Conservation (phyloP, 2,888 invertebrate species). For the Hermaeophaga mercurialis region DNA sequence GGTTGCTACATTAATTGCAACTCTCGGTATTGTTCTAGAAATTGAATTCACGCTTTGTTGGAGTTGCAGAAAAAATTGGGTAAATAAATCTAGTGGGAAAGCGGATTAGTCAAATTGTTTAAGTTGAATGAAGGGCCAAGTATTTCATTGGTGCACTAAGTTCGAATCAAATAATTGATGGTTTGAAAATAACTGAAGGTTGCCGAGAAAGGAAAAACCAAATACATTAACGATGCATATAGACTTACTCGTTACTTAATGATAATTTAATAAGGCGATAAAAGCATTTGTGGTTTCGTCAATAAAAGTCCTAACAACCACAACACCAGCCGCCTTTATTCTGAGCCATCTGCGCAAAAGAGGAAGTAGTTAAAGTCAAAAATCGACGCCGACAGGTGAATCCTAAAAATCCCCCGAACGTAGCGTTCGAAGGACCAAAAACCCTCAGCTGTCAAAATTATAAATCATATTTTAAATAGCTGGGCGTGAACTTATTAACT, state of each 20-base stretch:
- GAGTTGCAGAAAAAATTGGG: slow-evolving; percentile 6
- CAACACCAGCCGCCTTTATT: not conserved
- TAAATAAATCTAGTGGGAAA: slow-evolving; percentile 4
- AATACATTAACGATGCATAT: too few species aligned
- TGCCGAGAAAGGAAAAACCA: too few species aligned
- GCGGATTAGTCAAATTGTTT: not conserved
- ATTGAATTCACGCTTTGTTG: slow-evolving; percentile 13
- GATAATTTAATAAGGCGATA: not conserved
- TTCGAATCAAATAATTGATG: too few species aligned
- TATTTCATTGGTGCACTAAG: not conserved
- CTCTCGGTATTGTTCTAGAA: slow-evolving; percentile 12
- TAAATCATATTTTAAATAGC: slow-evolving; percentile 57
- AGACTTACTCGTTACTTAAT: too few species aligned
- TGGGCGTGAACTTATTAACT: slow-evolving; percentile 56
- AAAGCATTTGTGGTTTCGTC: not conserved
- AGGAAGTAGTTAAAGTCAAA: slow-evolving; percentile 54
- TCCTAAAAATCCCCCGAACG: slow-evolving; percentile 42
- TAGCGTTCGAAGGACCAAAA: slow-evolving; percentile 34
- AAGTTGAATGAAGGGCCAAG: not conserved
- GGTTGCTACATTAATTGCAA: slow-evolving; percentile 9
- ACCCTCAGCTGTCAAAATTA: slow-evolving; percentile 48
- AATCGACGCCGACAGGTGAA: slow-evolving; percentile 50
- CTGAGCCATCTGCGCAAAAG: slow-evolving; percentile 50
- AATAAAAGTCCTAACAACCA: not conserved
- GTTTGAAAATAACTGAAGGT: too few species aligned